phyloP scores from a whole-genome alignment of 2,113 vertebrate species.

The Climacteris rufus region DNA sequence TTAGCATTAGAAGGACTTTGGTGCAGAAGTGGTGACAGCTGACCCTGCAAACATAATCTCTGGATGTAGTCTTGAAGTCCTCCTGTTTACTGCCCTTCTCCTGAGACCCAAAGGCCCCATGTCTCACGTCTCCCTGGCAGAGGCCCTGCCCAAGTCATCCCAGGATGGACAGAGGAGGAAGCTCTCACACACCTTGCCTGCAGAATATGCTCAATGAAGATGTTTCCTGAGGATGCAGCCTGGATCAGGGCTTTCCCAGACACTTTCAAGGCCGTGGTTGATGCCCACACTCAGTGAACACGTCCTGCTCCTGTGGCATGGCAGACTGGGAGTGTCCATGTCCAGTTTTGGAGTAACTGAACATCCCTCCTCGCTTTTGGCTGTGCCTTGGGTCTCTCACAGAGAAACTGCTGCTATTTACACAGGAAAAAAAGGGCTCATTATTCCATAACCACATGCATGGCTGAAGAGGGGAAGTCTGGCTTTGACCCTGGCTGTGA shows the following conservation, averaged over 20 bases:
- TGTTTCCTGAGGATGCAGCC: not conserved
- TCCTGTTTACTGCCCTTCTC: not conserved
- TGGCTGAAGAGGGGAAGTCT: not conserved
- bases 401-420: not conserved
- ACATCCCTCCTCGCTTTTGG: not conserved
- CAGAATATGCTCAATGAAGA: not conserved
- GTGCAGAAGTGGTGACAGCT: not conserved
- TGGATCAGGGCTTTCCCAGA: not conserved
- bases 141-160: not conserved
- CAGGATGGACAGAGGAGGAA: not conserved
- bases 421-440: accelerated
- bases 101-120: not conserved
- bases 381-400: not conserved
- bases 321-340: not conserved
- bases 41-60: not conserved
- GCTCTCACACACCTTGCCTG: not conserved
- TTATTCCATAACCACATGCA: not conserved
- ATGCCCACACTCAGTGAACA: not conserved
- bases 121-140: not conserved
- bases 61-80: not conserved
- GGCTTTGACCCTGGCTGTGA: not conserved
- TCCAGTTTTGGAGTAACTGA: not conserved
- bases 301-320: not conserved
- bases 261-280: not conserved
- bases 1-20: not conserved